phyloP scores from a whole-genome alignment of 2,888 invertebrate species.

The Fragum fragum region DNA sequence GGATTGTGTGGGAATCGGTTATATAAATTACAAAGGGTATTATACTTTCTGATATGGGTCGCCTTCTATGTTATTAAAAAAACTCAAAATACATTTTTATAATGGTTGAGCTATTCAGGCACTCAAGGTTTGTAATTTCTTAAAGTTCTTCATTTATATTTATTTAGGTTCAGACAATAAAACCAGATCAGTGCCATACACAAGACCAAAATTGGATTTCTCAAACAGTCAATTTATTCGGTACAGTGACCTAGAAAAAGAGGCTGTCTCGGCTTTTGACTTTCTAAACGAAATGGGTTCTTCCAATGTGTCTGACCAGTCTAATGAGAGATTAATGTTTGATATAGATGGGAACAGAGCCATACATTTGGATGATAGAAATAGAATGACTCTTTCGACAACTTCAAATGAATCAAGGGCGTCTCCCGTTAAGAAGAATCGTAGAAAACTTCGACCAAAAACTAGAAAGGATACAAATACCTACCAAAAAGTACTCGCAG shows the following conservation, averaged over 20 bases:
- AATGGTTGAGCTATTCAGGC: too few species aligned
- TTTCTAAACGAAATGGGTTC: constrained; percentile 77
- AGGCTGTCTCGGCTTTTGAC: constrained; percentile 80
- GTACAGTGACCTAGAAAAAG: constrained; percentile 77
- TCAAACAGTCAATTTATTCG: constrained; percentile 70
- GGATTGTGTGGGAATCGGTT: too few species aligned
- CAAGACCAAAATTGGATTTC: constrained; percentile 72
- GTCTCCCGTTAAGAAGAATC: constrained; percentile 59
- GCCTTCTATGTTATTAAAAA: too few species aligned
- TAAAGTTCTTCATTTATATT: constrained; percentile 13
- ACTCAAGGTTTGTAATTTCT: too few species aligned
- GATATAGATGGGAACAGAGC: constrained; percentile 31
- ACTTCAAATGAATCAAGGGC: constrained; percentile 55
- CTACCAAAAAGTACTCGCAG: neutral
- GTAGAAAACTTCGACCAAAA: constrained; percentile 59
- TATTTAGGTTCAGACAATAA: constrained; percentile 65
- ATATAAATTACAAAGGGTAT: too few species aligned
- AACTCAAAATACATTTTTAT: too few species aligned
- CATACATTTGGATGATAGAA: constrained; percentile 10
- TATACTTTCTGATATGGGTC: too few species aligned
- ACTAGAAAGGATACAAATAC: constrained; percentile 15
- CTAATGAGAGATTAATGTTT: constrained; percentile 42
- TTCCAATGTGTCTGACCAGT: constrained; percentile 58
- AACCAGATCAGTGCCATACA: neutral
- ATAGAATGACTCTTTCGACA: constrained; percentile 56